phyloP scores from a whole-genome alignment of 1,140 invertebrate genomes.

The Pogonomyrmex californicus region DNA sequence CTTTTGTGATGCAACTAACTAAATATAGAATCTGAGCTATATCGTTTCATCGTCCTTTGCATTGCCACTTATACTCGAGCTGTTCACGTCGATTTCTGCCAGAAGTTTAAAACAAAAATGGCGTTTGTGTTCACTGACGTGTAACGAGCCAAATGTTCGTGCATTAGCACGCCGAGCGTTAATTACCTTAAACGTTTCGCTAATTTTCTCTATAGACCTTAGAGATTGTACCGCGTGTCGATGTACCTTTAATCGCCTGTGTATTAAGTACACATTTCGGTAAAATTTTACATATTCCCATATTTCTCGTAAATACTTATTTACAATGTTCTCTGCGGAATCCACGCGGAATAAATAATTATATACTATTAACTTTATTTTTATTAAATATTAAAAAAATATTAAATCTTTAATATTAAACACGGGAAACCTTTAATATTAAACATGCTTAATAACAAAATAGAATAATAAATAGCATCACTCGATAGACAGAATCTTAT shows the following conservation, averaged over 20 bases:
- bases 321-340: background rate
- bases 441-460: too few relatives aligned
- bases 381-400: background rate
- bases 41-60: background rate
- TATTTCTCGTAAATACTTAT: background rate
- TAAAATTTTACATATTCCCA: background rate
- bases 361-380: background rate
- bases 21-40: background rate
- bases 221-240: slow-evolving; percentile 11
- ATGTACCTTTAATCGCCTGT: background rate
- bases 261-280: background rate
- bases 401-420: too few relatives aligned
- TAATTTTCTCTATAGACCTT: slow-evolving; percentile 17
- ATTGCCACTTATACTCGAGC: background rate
- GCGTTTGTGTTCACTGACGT: slow-evolving; percentile 17
- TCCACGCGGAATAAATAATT: background rate
- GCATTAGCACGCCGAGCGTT: slow-evolving; percentile 49
- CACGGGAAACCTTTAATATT: too few relatives aligned
- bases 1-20: background rate
- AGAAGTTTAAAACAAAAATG: slow-evolving; percentile 7
- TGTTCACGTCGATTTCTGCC: background rate
- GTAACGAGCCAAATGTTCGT: slow-evolving; percentile 49
- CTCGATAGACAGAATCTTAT: too few relatives aligned
- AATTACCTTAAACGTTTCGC: slow-evolving; percentile 63
- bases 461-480: too few relatives aligned